Evolutionary conservation across 1,140 invertebrate species (phyloP).

Genomic region (Belonocnema kinseyi): DNA sequence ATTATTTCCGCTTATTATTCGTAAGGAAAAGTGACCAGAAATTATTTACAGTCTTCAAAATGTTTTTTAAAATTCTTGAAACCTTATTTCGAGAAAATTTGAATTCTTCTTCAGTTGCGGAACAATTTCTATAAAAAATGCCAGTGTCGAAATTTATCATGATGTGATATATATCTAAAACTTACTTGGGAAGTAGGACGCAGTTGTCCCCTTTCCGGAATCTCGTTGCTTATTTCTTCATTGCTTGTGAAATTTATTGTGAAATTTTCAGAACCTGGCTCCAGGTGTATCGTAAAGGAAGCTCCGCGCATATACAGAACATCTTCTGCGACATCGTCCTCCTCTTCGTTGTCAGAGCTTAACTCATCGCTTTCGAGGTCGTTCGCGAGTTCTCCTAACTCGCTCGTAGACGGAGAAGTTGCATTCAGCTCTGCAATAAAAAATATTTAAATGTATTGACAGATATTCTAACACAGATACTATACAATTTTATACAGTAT

Average conservation of each 20-base stretch:
- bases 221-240: constrained; percentile 54
- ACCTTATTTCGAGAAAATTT: too few relatives aligned
- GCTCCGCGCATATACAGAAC: constrained; percentile 89
- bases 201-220: constrained; percentile 51
- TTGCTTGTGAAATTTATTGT: constrained; percentile 57
- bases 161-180: not conserved
- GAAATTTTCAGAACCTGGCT: constrained; percentile 62
- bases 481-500: not conserved
- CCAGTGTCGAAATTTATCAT: not conserved
- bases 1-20: too few relatives aligned
- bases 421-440: constrained; percentile 83
- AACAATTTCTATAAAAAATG: not conserved
- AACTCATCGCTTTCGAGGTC: constrained; percentile 67
- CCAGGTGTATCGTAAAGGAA: constrained; percentile 86
- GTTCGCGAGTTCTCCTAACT: constrained; percentile 58
- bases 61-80: too few relatives aligned
- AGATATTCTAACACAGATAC: constrained; percentile 26
- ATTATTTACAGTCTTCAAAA: too few relatives aligned
- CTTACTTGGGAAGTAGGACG: constrained; percentile 60
- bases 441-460: constrained; percentile 35
- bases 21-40: too few relatives aligned
- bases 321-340: constrained; percentile 78
- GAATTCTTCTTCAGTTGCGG: too few relatives aligned
- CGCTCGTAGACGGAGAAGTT: constrained; percentile 76
- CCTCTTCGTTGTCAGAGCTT: constrained; percentile 67